A percentile compares a stretch with the other conserved stretches of the same genome.
phyloP scores from a whole-genome alignment of 2,797 vertebrate genomes.

The Zalophus californianus region DNA sequence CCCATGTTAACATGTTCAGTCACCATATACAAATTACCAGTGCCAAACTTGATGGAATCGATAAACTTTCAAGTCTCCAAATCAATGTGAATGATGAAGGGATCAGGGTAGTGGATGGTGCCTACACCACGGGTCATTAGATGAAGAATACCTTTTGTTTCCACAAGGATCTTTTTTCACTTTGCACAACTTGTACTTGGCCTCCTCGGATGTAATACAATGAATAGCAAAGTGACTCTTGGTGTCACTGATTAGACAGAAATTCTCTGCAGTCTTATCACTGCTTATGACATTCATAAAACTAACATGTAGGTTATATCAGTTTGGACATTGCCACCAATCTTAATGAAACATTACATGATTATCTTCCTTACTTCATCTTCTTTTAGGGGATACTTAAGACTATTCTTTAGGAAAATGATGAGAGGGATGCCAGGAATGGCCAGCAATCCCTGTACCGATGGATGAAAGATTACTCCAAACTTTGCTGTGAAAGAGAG shows the following conservation, averaged over 20 bases:
- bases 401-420: not conserved
- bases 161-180: not conserved
- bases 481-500: too few relatives aligned
- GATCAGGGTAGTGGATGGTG: not conserved
- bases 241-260: not conserved
- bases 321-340: not conserved
- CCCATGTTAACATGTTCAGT: not conserved
- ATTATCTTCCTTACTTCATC: not conserved
- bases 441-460: too few relatives aligned
- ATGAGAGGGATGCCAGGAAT: not conserved
- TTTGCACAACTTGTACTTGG: not conserved
- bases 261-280: not conserved
- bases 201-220: not conserved
- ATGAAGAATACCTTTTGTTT: not conserved
- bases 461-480: too few relatives aligned
- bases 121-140: not conserved
- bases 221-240: not conserved
- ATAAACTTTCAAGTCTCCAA: not conserved
- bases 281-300: not conserved
- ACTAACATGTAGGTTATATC: not conserved
- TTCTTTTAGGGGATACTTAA: not conserved
- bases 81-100: not conserved
- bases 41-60: not conserved
- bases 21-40: not conserved
- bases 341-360: not conserved